These are phyloP conservation scores for Turdus rufiventris DNA, from an alignment of 2,113 vertebrate genomes.

Conservation along the genomic window DNA sequence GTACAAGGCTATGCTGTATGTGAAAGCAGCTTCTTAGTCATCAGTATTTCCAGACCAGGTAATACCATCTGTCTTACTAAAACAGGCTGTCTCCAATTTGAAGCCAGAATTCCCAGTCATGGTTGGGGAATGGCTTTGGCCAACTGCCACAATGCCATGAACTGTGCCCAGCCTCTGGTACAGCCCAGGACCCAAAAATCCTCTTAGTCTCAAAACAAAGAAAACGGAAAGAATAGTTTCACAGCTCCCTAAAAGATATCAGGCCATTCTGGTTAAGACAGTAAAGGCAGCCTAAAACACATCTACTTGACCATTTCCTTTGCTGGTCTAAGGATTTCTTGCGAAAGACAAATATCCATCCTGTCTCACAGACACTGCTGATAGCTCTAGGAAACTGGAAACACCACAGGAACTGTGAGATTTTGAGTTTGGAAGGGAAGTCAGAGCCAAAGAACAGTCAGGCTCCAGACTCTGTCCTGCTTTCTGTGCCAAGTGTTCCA, in stretches of 20 bases:
- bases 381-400: not conserved
- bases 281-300: not conserved
- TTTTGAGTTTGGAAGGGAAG: not conserved
- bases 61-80: not conserved
- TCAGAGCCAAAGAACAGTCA: not conserved
- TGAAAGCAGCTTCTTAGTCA: not conserved
- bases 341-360: not conserved
- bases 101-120: not conserved
- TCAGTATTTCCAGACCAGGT: not conserved
- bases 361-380: not conserved
- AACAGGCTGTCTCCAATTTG: not conserved
- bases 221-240: not conserved
- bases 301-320: not conserved
- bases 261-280: not conserved
- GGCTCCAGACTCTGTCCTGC: not conserved
- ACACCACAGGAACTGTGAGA: not conserved
- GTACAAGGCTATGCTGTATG: not conserved
- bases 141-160: not conserved
- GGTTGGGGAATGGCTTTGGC: not conserved
- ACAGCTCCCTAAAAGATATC: not conserved
- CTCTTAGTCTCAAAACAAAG: not conserved
- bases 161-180: not conserved
- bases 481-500: not conserved
- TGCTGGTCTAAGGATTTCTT: not conserved
- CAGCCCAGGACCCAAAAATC: not conserved